Conservation (phyloP, 2,888 invertebrate species). For the Drosophila maculinotata region DNA sequence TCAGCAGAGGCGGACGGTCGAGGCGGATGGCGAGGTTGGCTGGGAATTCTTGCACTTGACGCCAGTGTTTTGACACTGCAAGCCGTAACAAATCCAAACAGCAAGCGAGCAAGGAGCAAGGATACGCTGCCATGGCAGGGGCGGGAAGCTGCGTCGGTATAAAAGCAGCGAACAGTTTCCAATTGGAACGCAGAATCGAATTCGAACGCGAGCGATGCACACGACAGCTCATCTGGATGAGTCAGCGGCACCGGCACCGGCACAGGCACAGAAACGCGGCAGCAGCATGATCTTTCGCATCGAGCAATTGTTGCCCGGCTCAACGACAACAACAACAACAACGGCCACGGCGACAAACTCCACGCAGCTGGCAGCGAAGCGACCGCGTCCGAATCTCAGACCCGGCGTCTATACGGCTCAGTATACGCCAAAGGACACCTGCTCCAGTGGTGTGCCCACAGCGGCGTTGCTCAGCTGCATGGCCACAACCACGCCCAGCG, state of each 20-base stretch:
- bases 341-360: constrained; percentile 24
- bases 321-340: constrained; percentile 8
- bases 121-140: constrained; percentile 45
- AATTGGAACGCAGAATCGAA: constrained; percentile 83
- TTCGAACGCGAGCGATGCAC: constrained; percentile 76
- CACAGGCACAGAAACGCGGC: constrained; percentile 63
- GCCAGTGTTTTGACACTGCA: constrained; percentile 82
- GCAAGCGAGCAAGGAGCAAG: too few species aligned
- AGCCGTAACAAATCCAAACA: constrained; percentile 82
- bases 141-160: constrained; percentile 61
- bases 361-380: constrained; percentile 40
- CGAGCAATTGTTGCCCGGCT: constrained; percentile 32
- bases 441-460: constrained; percentile 69
- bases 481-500: constrained; percentile 50
- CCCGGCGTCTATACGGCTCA: constrained; percentile 80
- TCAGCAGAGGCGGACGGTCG: constrained; percentile 48
- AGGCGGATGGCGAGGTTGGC: constrained; percentile 51
- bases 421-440: constrained; percentile 79
- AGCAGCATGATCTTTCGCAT: constrained; percentile 69
- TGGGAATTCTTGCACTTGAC: constrained; percentile 85
- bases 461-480: constrained; percentile 66
- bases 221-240: constrained; percentile 67
- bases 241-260: constrained; percentile 25
- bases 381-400: constrained; percentile 43
- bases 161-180: constrained; percentile 79